These are phyloP conservation scores for Montifringilla adamsi DNA, from an alignment of 2,113 vertebrate species.

Conservation along the genomic window DNA sequence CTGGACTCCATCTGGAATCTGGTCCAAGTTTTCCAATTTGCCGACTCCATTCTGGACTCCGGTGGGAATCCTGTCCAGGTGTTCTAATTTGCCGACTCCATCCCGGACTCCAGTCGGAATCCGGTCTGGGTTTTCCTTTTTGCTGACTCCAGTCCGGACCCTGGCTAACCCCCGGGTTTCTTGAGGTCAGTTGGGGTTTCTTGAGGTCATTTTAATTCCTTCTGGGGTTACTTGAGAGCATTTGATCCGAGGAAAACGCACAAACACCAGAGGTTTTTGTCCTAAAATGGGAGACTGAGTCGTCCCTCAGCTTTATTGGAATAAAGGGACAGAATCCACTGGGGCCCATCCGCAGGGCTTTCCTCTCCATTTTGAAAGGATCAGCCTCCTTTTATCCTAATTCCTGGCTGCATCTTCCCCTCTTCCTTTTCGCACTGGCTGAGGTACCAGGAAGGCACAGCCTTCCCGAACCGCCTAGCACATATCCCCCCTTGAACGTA, in stretches of 20 bases:
- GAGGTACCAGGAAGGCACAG: neutral
- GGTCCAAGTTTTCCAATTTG: neutral
- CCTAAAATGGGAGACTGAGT: neutral
- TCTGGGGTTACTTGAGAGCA: neutral
- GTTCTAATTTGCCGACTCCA: too few relatives aligned
- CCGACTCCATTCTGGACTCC: neutral
- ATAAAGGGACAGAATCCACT: neutral
- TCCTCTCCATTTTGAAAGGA: neutral
- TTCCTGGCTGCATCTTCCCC: too few relatives aligned
- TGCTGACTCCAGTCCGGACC: neutral
- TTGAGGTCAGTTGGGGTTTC: neutral
- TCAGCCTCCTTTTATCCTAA: neutral
- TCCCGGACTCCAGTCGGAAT: fast-evolving
- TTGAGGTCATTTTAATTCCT: neutral
- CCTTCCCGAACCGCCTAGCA: neutral
- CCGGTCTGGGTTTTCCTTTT: neutral
- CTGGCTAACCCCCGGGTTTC: neutral
- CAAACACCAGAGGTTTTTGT: neutral
- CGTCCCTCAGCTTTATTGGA: neutral
- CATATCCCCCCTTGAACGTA: fast-evolving
- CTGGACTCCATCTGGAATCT: too few relatives aligned
- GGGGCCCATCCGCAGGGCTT: neutral
- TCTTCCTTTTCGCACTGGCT: neutral
- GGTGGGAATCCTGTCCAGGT: fast-evolving
- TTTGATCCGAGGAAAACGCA: neutral